phyloP scores from a whole-genome alignment of 1,140 invertebrate species.

The Drosophila pachea region DNA sequence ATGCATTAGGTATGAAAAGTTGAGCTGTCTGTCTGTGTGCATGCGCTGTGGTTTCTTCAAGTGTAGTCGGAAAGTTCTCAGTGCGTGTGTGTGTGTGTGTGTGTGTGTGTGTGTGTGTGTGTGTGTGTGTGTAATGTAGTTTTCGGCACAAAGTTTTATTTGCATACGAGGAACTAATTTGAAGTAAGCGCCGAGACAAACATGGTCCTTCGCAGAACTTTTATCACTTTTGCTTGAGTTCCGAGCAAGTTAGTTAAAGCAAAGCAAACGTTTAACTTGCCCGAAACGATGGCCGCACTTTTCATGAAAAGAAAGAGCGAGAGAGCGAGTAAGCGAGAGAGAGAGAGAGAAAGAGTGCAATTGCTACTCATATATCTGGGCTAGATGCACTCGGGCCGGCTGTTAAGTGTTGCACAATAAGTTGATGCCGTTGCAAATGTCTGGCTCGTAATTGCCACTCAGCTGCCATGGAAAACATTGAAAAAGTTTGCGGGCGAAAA shows the following conservation, averaged over 20 bases:
- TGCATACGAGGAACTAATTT: constrained; percentile 70
- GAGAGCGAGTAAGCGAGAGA: too few relatives aligned
- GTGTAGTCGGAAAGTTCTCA: constrained; percentile 47
- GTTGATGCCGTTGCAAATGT: not conserved
- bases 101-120: constrained; percentile 2
- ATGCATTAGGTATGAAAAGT: constrained; percentile 18
- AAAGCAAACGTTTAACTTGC: constrained; percentile 26
- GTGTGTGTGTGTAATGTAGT: constrained; percentile 39
- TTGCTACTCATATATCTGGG: too few relatives aligned
- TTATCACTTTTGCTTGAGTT: constrained; percentile 42
- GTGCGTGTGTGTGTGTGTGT: constrained; percentile 13
- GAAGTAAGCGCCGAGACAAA: constrained; percentile 64
- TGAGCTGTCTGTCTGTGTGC: constrained; percentile 26
- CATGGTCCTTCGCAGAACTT: constrained; percentile 44
- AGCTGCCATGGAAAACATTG: constrained; percentile 3
- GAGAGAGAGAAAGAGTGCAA: not conserved
- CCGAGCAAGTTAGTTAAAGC: constrained; percentile 26
- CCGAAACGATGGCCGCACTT: constrained; percentile 2
- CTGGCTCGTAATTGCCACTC: not conserved
- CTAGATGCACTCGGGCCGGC: not conserved
- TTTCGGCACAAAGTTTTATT: constrained; percentile 61
- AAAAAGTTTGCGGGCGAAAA: constrained; percentile 43
- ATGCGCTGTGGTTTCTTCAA: constrained; percentile 47
- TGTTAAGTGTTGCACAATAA: not conserved
- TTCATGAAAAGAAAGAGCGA: too few relatives aligned